Conservation (phyloP, 2,113 vertebrate genomes). For the Narcine bancroftii region DNA sequence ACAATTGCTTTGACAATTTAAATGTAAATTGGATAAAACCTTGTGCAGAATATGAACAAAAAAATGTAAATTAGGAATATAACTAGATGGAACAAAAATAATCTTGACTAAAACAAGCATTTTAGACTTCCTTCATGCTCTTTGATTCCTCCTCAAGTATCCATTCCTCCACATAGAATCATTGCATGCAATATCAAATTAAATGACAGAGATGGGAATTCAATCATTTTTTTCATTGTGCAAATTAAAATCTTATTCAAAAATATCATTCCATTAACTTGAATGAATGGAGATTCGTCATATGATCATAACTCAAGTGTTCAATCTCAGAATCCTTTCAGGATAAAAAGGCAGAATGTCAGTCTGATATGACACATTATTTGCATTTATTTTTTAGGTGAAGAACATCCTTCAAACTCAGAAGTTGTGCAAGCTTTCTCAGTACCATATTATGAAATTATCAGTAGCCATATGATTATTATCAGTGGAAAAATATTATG, state of each 20-base stretch:
- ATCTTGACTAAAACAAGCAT: background rate
- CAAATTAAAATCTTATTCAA: background rate
- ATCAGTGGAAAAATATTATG: background rate
- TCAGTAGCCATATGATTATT: background rate
- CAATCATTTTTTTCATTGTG: background rate
- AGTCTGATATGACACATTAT: background rate
- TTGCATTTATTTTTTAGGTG: background rate
- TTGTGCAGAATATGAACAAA: background rate
- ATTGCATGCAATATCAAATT: background rate
- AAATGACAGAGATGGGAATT: background rate
- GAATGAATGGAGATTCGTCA: background rate
- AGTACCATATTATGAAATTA: background rate
- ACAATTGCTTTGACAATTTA: background rate
- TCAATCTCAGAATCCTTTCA: background rate
- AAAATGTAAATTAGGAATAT: constrained; percentile 2
- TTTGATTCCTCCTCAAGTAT: background rate
- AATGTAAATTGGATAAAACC: constrained; percentile 13
- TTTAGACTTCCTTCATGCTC: background rate
- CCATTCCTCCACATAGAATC: no score
- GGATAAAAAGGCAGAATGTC: background rate
- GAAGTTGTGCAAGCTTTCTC: background rate
- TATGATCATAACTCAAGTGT: background rate
- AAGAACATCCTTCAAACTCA: background rate
- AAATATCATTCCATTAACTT: background rate
- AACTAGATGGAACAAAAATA: background rate